Evolutionary conservation across 2,797 vertebrate genomes (phyloP), one percentile per base, ranked within the genome.

Genomic region (Myotis vivesi): DNA sequence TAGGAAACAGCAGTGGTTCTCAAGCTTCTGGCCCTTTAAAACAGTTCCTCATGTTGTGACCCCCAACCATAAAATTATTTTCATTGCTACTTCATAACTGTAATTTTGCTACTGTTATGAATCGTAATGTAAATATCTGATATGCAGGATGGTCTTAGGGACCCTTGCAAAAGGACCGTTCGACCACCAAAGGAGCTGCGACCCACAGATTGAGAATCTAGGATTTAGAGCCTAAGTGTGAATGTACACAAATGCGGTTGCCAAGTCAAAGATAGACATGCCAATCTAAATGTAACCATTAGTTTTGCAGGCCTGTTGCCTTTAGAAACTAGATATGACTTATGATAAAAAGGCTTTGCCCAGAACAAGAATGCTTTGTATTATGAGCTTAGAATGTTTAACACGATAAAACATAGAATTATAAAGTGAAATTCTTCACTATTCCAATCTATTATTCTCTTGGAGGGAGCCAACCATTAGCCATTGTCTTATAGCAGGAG

Each of bases 371-470:
- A 28, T 2, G 8, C 66, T 68, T 20, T 76, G 8, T 59, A 9
- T 59, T 81, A n/a, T 44, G 46, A 87, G 49, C 36, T 95, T 71
- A 80, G 64, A 71, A 46, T 90, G 84, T 90, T 94, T 90, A 66
- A 28, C 44, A 13, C 49, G 6, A 53, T 79, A 66, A 87, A 81
- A 62, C 22, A 71, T 8, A 71, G n/a, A 92, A 38, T 53, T 69
- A 51, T 51, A 66, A 79, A 83, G 41, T 19, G 16, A 16, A 83
- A 51, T 16, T 55, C 71, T 75, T 84, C 49, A 68, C n/a, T 30
- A 28, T 85, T 79, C 16, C 20, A 23, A 3, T 85, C n/a, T 89
- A 0, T 30, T 28, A 85, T 59, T 68, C 8, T 84, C 13, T 81
- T 88, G 6, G 30, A 41, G 15, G n/a, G 11, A 92, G 59, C 2